Percentiles rank a stretch among this genome's conserved stretches.
Conservation (phyloP, 2,888 invertebrate species). For the Aleiodes testaceus region DNA sequence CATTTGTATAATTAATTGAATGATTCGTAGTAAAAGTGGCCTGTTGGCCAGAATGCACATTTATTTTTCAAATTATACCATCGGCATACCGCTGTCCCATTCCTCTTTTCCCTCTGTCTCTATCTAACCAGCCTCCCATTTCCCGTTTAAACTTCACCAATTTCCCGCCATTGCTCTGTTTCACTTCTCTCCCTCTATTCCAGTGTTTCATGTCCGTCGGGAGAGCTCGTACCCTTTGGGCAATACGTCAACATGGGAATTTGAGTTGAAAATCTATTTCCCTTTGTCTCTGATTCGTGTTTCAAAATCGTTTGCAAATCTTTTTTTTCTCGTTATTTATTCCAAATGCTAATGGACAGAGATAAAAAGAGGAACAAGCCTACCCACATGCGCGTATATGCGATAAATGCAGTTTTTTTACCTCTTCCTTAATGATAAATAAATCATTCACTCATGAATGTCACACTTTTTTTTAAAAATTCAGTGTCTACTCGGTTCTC, state of each 20-base stretch:
- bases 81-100: constrained; percentile 39
- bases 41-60: constrained; percentile 39
- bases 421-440: constrained; percentile 16
- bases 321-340: constrained; percentile 33
- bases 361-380: neutral
- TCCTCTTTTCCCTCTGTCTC: constrained; percentile 1
- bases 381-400: neutral
- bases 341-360: neutral
- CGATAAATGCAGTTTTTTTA: constrained; percentile 6
- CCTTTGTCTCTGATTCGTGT: constrained; percentile 20
- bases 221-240: constrained; percentile 16
- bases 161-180: constrained; percentile 41
- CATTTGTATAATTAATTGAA: constrained; percentile 50
- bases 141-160: constrained; percentile 48
- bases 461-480: neutral
- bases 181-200: constrained; percentile 13
- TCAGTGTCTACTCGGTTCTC: neutral
- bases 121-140: constrained; percentile 6
- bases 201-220: constrained; percentile 11
- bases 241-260: constrained; percentile 16
- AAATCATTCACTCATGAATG: constrained; percentile 24
- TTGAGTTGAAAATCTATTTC: constrained; percentile 35
- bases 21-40: constrained; percentile 39
- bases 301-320: neutral
- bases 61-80: constrained; percentile 51